Conservation (phyloP, 2,888 invertebrate genomes). For the Callyntrura sp. region DNA sequence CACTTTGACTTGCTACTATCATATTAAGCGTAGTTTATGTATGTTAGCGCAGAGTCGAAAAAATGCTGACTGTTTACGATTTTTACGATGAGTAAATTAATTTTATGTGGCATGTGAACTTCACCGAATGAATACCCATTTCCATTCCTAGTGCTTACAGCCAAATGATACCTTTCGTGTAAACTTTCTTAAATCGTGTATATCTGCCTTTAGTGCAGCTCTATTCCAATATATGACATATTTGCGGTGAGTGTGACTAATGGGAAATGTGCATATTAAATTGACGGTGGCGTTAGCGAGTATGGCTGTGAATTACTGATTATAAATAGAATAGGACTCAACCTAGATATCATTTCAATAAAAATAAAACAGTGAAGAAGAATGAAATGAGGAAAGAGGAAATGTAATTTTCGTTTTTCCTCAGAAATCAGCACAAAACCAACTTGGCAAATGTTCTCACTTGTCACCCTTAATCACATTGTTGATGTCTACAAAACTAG, state of each 20-base stretch:
- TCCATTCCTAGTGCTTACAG: background rate
- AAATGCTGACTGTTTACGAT: background rate
- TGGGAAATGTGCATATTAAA: constrained; percentile 6
- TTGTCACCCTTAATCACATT: background rate
- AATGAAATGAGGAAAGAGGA: background rate
- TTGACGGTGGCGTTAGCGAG: background rate
- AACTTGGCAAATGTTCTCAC: background rate
- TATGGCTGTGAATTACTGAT: background rate
- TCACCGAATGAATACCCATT: background rate
- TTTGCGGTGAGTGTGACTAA: constrained; percentile 18
- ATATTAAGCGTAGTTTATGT: background rate
- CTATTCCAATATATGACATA: background rate
- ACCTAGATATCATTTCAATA: background rate
- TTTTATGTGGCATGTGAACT: constrained; percentile 27
- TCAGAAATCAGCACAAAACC: background rate
- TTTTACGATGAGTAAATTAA: constrained; percentile 15
- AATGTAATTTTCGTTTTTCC: constrained; percentile 2
- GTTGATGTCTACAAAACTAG: background rate
- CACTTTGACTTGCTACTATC: background rate
- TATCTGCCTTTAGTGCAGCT: background rate
- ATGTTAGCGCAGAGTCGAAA: background rate
- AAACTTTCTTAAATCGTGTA: background rate
- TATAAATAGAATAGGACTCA: background rate
- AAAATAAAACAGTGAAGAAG: background rate
- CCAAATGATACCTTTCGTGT: no score